phyloP scores from a whole-genome alignment of 2,113 vertebrate species.

The Carassius gibelio region DNA sequence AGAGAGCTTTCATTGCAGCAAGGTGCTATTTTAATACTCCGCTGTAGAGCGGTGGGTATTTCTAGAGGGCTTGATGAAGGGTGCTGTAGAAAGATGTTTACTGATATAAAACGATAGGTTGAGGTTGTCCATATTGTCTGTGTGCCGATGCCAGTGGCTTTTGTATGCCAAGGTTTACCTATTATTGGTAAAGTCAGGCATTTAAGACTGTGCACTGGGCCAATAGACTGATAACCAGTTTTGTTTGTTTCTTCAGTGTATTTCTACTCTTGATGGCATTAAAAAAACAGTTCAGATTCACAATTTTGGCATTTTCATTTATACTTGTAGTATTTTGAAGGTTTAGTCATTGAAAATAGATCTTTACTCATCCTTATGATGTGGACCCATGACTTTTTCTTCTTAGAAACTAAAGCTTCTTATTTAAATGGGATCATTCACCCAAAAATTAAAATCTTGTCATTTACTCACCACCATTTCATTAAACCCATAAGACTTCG shows the following conservation, averaged over 20 bases:
- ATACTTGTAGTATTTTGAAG: background rate
- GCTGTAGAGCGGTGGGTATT: constrained; percentile 28
- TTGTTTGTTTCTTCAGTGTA: too few relatives aligned
- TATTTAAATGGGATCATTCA: too few relatives aligned
- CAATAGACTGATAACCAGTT: background rate
- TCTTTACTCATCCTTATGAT: background rate
- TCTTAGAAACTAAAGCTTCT: background rate
- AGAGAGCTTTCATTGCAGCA: background rate
- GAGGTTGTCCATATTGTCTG: background rate
- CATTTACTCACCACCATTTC: background rate
- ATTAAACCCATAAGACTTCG: too few relatives aligned
- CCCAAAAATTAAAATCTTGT: too few relatives aligned
- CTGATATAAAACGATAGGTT: background rate
- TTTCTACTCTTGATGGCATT: too few relatives aligned
- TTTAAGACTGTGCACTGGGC: background rate
- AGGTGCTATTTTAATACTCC: constrained; percentile 46
- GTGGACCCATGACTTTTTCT: background rate
- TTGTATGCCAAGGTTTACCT: background rate
- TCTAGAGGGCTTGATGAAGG: constrained; percentile 39
- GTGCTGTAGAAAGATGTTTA: background rate
- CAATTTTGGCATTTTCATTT: too few relatives aligned
- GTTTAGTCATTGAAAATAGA: background rate
- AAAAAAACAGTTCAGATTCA: too few relatives aligned
- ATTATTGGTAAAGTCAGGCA: background rate
- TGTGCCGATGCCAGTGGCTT: background rate